Conservation (phyloP, 2,113 vertebrate species). For the Gila orcuttii region DNA sequence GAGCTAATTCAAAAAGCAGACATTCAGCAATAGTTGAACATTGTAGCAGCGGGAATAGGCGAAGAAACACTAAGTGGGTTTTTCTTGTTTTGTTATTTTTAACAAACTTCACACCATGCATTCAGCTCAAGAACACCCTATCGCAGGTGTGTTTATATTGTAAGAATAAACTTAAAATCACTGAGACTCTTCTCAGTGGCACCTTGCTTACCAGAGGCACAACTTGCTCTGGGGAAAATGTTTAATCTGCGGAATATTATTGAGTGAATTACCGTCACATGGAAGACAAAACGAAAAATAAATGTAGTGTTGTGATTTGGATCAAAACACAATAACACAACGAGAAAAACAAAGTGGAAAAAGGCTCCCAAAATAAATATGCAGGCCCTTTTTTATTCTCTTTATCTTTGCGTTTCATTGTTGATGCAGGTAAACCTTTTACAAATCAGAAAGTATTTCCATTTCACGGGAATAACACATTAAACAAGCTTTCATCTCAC, state of each 20-base stretch:
- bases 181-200: slow-evolving; percentile 57
- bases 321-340: slow-evolving; percentile 50
- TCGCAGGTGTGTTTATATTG: slow-evolving; percentile 52
- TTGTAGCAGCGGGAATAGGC: slow-evolving; percentile 74
- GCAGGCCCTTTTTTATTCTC: slow-evolving; percentile 68
- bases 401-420: slow-evolving; percentile 67
- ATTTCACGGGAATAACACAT: slow-evolving; percentile 62
- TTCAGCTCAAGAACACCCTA: slow-evolving; percentile 64
- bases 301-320: slow-evolving; percentile 39
- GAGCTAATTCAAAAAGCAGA: slow-evolving; percentile 78
- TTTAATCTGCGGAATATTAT: slow-evolving; percentile 48
- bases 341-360: slow-evolving; percentile 56
- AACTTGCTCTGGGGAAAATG: slow-evolving; percentile 48
- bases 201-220: slow-evolving; percentile 60
- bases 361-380: slow-evolving; percentile 64
- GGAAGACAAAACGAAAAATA: slow-evolving; percentile 40
- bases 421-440: slow-evolving; percentile 68
- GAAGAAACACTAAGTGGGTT: slow-evolving; percentile 70
- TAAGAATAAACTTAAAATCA: slow-evolving; percentile 51
- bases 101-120: slow-evolving; percentile 73
- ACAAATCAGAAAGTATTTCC: slow-evolving; percentile 66
- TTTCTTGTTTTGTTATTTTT: slow-evolving; percentile 33
- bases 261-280: slow-evolving; percentile 29
- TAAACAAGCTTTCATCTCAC: slow-evolving; percentile 56
- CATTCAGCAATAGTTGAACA: slow-evolving; percentile 80